Evolutionary conservation across 2,888 invertebrate species (phyloP).

Genomic region (Acleris literana): DNA sequence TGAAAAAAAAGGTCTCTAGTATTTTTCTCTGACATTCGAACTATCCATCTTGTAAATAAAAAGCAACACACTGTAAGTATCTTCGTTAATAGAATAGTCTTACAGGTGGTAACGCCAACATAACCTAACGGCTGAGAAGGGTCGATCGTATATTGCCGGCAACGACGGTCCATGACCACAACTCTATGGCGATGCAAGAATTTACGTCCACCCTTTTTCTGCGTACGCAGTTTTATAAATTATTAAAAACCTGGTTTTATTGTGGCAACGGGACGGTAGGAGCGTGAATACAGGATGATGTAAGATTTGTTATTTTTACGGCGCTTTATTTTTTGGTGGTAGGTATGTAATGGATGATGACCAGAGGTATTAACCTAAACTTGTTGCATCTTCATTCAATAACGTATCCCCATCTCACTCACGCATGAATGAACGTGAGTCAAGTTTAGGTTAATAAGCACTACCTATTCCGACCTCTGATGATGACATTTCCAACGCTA

Average conservation of each 20-base stretch:
- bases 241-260: slow-evolving; percentile 31
- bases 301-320: slow-evolving; percentile 18
- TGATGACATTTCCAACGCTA: no score
- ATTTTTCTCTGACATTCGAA: no score
- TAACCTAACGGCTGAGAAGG: slow-evolving; percentile 30
- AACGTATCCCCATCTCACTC: no score
- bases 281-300: slow-evolving; percentile 20
- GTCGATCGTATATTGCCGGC: slow-evolving; percentile 33
- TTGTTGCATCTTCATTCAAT: no score
- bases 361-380: no score
- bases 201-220: slow-evolving; percentile 32
- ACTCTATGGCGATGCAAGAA: slow-evolving; percentile 29
- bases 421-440: no score
- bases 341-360: background rate
- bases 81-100: slow-evolving; percentile 15
- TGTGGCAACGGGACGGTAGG: slow-evolving; percentile 8
- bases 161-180: slow-evolving; percentile 35
- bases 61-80: background rate
- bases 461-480: no score
- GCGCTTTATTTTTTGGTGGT: background rate
- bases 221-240: slow-evolving; percentile 31
- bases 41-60: background rate
- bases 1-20: no score
- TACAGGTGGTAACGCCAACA: slow-evolving; percentile 29
- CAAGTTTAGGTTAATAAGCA: no score